Base-by-base conservation (phyloP, 2,888 invertebrate species). In the Pandemis heparana region DNA sequence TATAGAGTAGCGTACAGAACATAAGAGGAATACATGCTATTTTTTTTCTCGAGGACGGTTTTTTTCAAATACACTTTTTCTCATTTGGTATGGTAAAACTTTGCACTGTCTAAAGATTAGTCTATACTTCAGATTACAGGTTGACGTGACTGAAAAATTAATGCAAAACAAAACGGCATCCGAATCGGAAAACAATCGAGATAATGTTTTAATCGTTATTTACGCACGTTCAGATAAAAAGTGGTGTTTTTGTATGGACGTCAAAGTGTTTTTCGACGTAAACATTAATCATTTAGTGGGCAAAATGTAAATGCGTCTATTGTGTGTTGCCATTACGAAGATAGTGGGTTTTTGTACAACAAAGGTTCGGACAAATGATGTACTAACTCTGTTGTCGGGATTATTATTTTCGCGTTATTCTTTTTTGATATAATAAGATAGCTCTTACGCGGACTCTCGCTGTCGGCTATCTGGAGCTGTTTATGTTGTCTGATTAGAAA, bases 291-390 rank as follows among this genome's bases (percentile, higher is more conserved):
- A 51, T 74, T 32, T 16, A 16, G 39, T 64, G 23, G 14, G 32
- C 43, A 12, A 59, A 65, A 74, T 74, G 74, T 74, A 73, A 73
- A 73, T 73, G 68, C 51, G 38, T 5, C 74, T 70, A 65, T 74
- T 74, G 74, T 70, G 74, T 18, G 73, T 60, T 69, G 51, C 73
- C 59, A 73, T 73, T 73, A 73, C 14, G 51, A 6, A 59, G 59
- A 73, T 59, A 65, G 46, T 70, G 43, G 12, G 23, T 56, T 56
- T 48, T 69, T 48, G 48, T 64, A 39, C 41, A 69, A 70, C 74
- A 70, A 70, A 65, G 74, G 69, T 65, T 39, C 65, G 32, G 74
- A 74, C 53, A 70, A 74, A 74, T 70, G 69, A 74, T 61, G 64
- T 14, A 65, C 59, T 74, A 63, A 51, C n/a, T 39, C 53, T 59